Conservation (phyloP, 2,113 vertebrate genomes). For the Anthoscopus minutus region DNA sequence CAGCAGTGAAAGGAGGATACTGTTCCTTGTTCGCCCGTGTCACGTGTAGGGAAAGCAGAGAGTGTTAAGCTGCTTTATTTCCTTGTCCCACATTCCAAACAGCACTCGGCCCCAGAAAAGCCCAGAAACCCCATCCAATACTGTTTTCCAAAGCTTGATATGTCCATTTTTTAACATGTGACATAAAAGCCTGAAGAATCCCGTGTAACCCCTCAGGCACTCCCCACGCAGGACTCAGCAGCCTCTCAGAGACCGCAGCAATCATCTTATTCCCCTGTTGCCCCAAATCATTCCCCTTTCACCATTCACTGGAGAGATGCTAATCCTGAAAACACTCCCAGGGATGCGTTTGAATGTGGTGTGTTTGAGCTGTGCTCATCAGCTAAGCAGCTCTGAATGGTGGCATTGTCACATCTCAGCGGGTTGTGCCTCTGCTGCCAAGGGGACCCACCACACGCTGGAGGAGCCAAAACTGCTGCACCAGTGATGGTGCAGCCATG, state of each 20-base stretch:
- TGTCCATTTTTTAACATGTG: rapidly evolving
- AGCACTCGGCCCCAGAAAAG: background rate
- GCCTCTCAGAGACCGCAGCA: background rate
- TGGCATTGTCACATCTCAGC: background rate
- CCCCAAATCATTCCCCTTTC: background rate
- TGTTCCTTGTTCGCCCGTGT: background rate
- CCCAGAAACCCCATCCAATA: background rate
- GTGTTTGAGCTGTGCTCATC: background rate
- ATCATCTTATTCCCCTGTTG: background rate
- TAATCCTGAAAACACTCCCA: background rate
- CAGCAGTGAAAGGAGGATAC: background rate
- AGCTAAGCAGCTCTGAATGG: background rate
- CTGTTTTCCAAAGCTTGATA: background rate
- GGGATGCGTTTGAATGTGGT: background rate
- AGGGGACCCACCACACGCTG: rapidly evolving
- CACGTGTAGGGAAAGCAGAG: background rate
- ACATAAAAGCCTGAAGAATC: background rate
- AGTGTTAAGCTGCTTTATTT: background rate
- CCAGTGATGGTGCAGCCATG: background rate
- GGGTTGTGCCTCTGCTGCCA: background rate
- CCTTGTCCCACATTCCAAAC: background rate
- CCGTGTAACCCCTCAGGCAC: background rate
- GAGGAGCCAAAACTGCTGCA: background rate
- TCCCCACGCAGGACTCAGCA: background rate
- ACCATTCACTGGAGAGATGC: background rate